Evolutionary conservation across 2,113 vertebrate species (phyloP).

Genomic region (Paramormyrops kingsleyae): DNA sequence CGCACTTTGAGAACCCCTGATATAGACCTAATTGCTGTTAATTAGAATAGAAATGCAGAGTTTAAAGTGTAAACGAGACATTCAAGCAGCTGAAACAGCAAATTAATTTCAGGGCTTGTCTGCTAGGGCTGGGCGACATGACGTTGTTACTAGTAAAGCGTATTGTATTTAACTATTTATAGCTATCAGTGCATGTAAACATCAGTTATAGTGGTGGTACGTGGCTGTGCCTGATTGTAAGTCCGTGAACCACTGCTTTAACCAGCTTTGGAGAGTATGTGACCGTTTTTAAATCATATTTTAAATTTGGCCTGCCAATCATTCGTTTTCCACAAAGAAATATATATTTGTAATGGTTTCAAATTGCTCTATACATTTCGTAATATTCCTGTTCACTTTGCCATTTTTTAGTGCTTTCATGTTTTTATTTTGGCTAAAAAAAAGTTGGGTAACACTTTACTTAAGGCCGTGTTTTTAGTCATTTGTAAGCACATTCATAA

Average conservation of each 20-base stretch:
- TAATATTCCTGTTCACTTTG: not conserved
- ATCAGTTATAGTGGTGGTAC: not conserved
- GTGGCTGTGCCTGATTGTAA: not conserved
- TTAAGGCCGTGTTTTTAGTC: no score
- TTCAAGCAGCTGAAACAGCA: not conserved
- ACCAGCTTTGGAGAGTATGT: not conserved
- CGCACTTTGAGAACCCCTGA: no score
- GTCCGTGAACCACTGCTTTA: not conserved
- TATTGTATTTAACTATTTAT: not conserved
- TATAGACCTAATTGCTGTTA: not conserved
- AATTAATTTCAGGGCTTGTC: not conserved
- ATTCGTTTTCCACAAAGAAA: not conserved
- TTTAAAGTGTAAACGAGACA: conserved; percentile 22
- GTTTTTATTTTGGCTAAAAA: no score
- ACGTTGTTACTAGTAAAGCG: not conserved
- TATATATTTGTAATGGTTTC: not conserved
- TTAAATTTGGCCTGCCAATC: not conserved
- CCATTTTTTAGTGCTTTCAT: no score
- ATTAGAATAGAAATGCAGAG: conserved; percentile 26
- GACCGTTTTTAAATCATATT: not conserved
- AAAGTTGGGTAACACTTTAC: no score
- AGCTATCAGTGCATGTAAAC: not conserved
- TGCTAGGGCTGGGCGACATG: not conserved
- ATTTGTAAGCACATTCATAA: no score
- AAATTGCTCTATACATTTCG: not conserved